Evolutionary conservation across 2,888 invertebrate species (phyloP).

Genomic region (Tachina lurida): DNA sequence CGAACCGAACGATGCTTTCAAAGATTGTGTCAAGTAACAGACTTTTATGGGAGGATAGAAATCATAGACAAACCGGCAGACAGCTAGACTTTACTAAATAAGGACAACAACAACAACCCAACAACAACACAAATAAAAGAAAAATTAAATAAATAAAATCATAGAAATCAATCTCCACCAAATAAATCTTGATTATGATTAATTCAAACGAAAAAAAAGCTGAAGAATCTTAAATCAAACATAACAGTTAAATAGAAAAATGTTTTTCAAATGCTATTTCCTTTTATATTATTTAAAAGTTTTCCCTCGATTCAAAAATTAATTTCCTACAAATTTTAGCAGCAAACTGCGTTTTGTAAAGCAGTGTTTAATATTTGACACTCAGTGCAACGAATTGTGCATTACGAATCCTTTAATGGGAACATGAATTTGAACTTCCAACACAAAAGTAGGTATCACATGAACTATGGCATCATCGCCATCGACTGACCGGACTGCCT

Average conservation of each 20-base stretch:
- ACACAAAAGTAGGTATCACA: constrained; percentile 3
- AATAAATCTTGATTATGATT: constrained; percentile 70
- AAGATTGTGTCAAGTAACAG: constrained; percentile 70
- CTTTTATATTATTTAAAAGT: neutral
- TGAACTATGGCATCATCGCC: constrained; percentile 7
- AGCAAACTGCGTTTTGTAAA: constrained; percentile 56
- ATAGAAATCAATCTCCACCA: constrained; percentile 70
- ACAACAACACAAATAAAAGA: constrained; percentile 24
- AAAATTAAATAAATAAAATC: constrained; percentile 56
- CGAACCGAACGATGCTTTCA: constrained; percentile 65
- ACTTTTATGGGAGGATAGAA: constrained; percentile 70
- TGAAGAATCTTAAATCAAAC: constrained; percentile 35
- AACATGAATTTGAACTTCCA: constrained; percentile 67
- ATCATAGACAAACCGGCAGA: constrained; percentile 71
- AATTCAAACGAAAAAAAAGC: constrained; percentile 44
- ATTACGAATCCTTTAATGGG: constrained; percentile 59
- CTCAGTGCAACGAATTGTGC: constrained; percentile 54
- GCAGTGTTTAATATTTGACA: constrained; percentile 63
- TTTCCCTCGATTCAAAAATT: constrained; percentile 58
- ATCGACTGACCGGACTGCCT: neutral
- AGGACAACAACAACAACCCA: constrained; percentile 50
- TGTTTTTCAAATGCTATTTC: constrained; percentile 21
- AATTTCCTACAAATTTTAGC: constrained; percentile 58
- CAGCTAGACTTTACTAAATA: constrained; percentile 68
- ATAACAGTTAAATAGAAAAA: constrained; percentile 61